Base-by-base conservation (phyloP, 2,797 vertebrate species). In the Poecilia gillii region DNA sequence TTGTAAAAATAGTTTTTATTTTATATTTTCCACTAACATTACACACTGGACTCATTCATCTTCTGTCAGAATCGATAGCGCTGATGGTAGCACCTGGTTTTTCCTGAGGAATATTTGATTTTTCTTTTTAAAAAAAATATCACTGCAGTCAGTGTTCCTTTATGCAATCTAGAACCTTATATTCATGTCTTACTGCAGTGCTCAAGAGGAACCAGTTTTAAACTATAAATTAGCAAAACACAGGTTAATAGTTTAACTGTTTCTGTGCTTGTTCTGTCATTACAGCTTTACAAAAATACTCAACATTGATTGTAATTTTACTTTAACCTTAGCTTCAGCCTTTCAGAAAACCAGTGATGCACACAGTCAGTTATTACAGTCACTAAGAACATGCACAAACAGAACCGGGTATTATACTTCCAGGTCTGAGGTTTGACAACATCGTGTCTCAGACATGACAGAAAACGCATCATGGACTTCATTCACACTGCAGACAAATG, bases 1-100 rank as follows among this genome's bases (percentile, higher is more conserved):
- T 93, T 90, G 43, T 87, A 85, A 90, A 59, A 90, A 87, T 84
- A 41, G 6, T 51, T 74, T 75, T 13, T 4, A 12, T 74, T 81
- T 57, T 41, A 23, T 14, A 47, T 55, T 55, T 55, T 55, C 3
- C 0, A 55, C 51, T 25, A 55, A n/a, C 23, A n/a, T n/a, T n/a
- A 55, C 23, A 55, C 53, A 55, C 25, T 55, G 25, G 23, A n/a
- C 2, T 31, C 55, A 5, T 28, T 28, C n/a, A 59, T 31, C n/a
- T 18, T 18, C 31, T n/a, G 25, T 55, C 3, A 55, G 25, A 25
- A n/a, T 55, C 53, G 11, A n/a, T 3, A 55, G 25, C 6, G 0
- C 0, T 33, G 59, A 13, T 62, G 31, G 43, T 31, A 47, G 71
- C 16, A 72, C 16, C 16, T 4, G 11, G 0, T 20, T 47, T 72